Conservation (phyloP, 64 coral and sea anemone genomes). For the Actinia equina region DNA sequence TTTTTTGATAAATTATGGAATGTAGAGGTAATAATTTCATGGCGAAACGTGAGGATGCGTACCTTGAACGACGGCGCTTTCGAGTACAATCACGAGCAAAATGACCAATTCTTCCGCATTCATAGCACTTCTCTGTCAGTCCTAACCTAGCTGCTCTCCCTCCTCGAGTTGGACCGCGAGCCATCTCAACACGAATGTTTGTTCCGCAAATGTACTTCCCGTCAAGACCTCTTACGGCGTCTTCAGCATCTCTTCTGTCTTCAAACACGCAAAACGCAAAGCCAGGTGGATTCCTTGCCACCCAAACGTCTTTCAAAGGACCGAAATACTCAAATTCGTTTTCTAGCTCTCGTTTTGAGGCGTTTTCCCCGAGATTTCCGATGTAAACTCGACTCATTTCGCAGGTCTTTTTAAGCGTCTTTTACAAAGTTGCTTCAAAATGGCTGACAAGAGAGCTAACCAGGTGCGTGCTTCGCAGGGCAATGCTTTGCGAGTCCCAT, state of each 20-base stretch:
- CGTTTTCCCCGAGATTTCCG: constrained; percentile 82
- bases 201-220: constrained; percentile 67
- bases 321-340: constrained; percentile 80
- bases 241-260: constrained; percentile 91
- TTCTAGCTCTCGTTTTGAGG: constrained; percentile 91
- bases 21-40: neutral
- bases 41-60: neutral
- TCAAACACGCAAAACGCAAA: constrained; percentile 97
- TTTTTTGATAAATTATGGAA: neutral
- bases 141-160: constrained; percentile 71
- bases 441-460: neutral
- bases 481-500: neutral
- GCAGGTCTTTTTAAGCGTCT: neutral
- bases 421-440: neutral
- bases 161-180: constrained; percentile 84
- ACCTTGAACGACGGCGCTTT: neutral
- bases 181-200: constrained; percentile 87
- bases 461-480: neutral
- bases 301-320: constrained; percentile 94
- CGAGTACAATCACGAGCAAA: constrained; percentile 86
- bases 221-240: constrained; percentile 68
- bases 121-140: constrained; percentile 89
- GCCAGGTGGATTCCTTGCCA: constrained; percentile 96
- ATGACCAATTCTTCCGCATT: constrained; percentile 93
- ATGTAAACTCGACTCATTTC: constrained; percentile 94